Evolutionary conservation across 2,797 vertebrate species (phyloP).

Genomic region (Brotula barbata): DNA sequence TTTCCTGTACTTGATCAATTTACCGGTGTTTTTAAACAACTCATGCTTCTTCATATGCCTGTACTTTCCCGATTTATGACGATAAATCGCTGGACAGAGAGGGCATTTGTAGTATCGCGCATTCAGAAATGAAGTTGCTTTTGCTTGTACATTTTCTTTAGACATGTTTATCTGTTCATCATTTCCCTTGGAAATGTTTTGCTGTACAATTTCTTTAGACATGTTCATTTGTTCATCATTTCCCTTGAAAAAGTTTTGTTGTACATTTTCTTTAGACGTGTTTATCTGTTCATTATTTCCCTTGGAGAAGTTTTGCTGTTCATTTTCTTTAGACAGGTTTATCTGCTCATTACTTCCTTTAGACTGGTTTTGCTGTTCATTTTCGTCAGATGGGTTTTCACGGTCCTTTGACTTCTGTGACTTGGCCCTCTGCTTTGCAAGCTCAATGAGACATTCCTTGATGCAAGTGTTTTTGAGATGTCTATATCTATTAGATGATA

Average conservation of each 20-base stretch:
- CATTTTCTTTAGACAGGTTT: slow-evolving; percentile 21
- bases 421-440: slow-evolving; percentile 35
- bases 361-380: background rate
- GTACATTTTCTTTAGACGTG: slow-evolving; percentile 19
- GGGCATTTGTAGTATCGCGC: slow-evolving; percentile 63
- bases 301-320: background rate
- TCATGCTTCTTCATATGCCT: slow-evolving; percentile 79
- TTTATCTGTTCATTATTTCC: slow-evolving; percentile 19
- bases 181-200: slow-evolving; percentile 5
- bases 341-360: slow-evolving; percentile 21
- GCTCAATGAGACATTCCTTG: slow-evolving; percentile 53
- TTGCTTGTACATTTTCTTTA: slow-evolving; percentile 36
- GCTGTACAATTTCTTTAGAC: slow-evolving; percentile 19
- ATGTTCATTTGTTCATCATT: slow-evolving; percentile 14
- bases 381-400: slow-evolving; percentile 18
- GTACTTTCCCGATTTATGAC: slow-evolving; percentile 73
- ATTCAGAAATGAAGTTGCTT: slow-evolving; percentile 1
- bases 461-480: slow-evolving; percentile 75
- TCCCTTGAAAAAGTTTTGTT: slow-evolving; percentile 5
- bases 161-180: slow-evolving; percentile 14
- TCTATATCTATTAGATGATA: slow-evolving; percentile 68
- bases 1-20: slow-evolving; percentile 57
- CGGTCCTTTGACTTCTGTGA: background rate
- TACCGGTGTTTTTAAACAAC: slow-evolving; percentile 67
- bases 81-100: slow-evolving; percentile 75